Evolutionary conservation across 2,888 invertebrate species (phyloP).

Genomic region (Aquatica leii): DNA sequence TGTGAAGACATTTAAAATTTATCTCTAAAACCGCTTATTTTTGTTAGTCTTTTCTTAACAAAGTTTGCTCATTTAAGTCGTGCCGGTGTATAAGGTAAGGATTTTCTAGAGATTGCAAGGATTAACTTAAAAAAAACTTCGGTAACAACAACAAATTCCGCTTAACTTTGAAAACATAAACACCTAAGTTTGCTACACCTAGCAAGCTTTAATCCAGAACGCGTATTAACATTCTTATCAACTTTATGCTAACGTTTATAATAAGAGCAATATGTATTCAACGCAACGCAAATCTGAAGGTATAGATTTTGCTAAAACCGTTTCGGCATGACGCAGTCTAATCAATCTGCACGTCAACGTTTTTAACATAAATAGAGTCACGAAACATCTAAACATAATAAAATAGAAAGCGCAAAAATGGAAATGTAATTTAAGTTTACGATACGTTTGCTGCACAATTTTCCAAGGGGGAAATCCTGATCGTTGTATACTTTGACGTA

Average conservation of each 20-base stretch:
- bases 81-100: conserved; percentile 20
- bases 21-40: conserved; percentile 8
- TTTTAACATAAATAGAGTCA: conserved; percentile 22
- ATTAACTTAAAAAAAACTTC: conserved; percentile 23
- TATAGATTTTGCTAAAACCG: not conserved
- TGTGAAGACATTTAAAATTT: conserved; percentile 13
- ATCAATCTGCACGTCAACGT: conserved; percentile 24
- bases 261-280: conserved; percentile 1
- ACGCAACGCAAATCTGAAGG: not conserved
- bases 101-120: conserved; percentile 22
- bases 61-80: conserved; percentile 26
- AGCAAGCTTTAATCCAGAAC: conserved; percentile 19
- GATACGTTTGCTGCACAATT: conserved; percentile 36
- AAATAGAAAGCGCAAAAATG: conserved; percentile 39
- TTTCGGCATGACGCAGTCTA: no score
- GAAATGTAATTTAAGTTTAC: conserved; percentile 44
- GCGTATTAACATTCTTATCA: conserved; percentile 25
- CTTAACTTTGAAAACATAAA: conserved; percentile 27
- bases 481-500: conserved; percentile 35
- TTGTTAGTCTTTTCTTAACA: conserved; percentile 10
- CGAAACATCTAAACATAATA: conserved; percentile 29
- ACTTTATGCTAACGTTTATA: conserved; percentile 8
- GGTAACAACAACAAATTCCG: conserved; percentile 28
- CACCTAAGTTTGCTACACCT: conserved; percentile 16
- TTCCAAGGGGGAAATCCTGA: conserved; percentile 32